phyloP scores from a whole-genome alignment of 2,113 vertebrate genomes.

The Microcebus griseorufus region DNA sequence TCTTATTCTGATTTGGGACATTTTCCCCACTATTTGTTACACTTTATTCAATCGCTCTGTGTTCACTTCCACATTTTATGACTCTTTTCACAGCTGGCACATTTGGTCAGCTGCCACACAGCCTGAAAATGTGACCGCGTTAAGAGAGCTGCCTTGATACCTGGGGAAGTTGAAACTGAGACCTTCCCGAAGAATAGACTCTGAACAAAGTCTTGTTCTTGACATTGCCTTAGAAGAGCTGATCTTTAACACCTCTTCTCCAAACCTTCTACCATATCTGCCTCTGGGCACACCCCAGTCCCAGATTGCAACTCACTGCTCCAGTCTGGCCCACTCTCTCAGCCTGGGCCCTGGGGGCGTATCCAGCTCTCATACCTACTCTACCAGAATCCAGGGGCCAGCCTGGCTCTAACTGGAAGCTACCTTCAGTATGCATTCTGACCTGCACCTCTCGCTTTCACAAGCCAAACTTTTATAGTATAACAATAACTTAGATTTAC shows the following conservation, averaged over 20 bases:
- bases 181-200: neutral
- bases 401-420: neutral
- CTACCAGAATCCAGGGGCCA: neutral
- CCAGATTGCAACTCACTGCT: neutral
- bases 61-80: neutral
- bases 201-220: neutral
- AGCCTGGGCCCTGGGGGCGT: fast-evolving
- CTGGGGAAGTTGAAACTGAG: neutral
- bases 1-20: neutral
- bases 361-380: fast-evolving
- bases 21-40: neutral
- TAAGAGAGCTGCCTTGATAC: neutral
- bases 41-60: neutral
- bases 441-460: neutral
- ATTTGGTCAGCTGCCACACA: neutral
- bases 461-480: neutral
- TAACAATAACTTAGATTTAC: neutral
- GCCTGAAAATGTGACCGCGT: neutral
- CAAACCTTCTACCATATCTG: fast-evolving
- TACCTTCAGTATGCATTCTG: neutral
- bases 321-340: fast-evolving
- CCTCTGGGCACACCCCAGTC: fast-evolving
- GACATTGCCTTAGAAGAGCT: neutral
- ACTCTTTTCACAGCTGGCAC: neutral
- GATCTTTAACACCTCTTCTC: neutral